Base-by-base conservation (phyloP, 2,113 vertebrate genomes). In the Grammomys surdaster region DNA sequence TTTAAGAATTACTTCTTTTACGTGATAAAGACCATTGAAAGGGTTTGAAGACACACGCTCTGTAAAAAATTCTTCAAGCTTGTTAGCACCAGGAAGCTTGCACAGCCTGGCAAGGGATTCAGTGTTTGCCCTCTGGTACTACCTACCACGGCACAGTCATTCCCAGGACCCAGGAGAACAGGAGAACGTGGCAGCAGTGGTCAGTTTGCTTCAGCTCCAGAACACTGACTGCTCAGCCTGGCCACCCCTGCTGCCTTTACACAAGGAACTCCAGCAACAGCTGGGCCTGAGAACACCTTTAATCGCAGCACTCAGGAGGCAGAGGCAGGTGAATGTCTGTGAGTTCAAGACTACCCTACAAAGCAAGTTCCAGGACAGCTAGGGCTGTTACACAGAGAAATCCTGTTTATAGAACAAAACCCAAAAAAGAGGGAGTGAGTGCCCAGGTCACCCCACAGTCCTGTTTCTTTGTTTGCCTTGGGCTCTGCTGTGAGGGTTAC, bases 1-100 rank as follows among this genome's bases (percentile, higher is more conserved):
- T 86, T 95, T 84, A 80, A 95, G 58, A 94, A 31, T 73, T 91
- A 75, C 43, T 95, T 91, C 81, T 92, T 94, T 91, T 80, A 72
- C 48, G 14, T n/a, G 33, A 88, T 80, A 63, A 89, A 88, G 87
- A 77, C 72, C 54, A 70, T 90, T 56, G 63, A 69, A 95, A 89
- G 48, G 10, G 75, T 94, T 94, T 88, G 75, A 96, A 76, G 36
- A 88, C 40, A 89, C 19, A 84, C 28, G 56, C 22, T 14, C 31
- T 80, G 43, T 72, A 1, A 24, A 24, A 63, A n/a, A 60, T 33
- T 22, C 22, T 43, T 69, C 11, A 51, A 58, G 33, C 54, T 65
- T 24, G 72, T 70, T 28, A 51, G 90, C 90, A n/a, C 40, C 58
- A 77, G 72, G 48, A 90, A 94, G 16, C 19, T 2, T 36, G 63